Base-by-base conservation (phyloP, 2,888 invertebrate genomes). In the Cheilosia scutellata region DNA sequence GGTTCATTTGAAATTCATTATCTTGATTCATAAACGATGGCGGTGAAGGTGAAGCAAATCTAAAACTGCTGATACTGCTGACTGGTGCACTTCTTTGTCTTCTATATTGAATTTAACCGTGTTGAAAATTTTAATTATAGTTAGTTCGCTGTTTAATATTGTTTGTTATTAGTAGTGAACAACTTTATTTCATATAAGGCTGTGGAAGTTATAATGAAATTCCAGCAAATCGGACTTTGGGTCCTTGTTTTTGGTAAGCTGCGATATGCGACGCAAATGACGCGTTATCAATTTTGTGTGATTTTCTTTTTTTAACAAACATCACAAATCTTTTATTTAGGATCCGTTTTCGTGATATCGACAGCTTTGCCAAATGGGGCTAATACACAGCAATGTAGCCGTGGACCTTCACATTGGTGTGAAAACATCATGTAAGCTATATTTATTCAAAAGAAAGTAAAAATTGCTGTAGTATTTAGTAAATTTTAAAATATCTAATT, bases 381-480 rank as follows among this genome's bases (percentile, higher is more conserved):
- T 33, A 42, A 66, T 51, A 16, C 33, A 9, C n/a, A 29, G 51
- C 31, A 74, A 29, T 84, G 83, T 31, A 75, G n/a, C 33, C 79
- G 37, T 3, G 83, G 83, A 0, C 83, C 83, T 11, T 29, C 47
- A 1, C 42, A 65, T 11, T 84, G 83, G 79, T 84, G 83, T 33
- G 29, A 65, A 55, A 84, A 58, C 37, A 53, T 78, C 9, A 11
- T n/a, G 78, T 78, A 71, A 78, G 78, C 63, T 4, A 7, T 42
- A 62, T 20, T 47, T 6, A 11, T 44, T 13, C 7, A 42, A n/a
- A 2, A 44, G 13, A 16, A 16, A n/a, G 1, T 5, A 5, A 16
- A 0, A 20, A 7, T 20, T 16, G 20, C 4, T 47, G 6, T 6
- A 47, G 2, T 44, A 44, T n/a, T 9, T 40, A 33, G n/a, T 16